phyloP scores from a whole-genome alignment of 2,113 vertebrate species.

The Todiramphus chloris region DNA sequence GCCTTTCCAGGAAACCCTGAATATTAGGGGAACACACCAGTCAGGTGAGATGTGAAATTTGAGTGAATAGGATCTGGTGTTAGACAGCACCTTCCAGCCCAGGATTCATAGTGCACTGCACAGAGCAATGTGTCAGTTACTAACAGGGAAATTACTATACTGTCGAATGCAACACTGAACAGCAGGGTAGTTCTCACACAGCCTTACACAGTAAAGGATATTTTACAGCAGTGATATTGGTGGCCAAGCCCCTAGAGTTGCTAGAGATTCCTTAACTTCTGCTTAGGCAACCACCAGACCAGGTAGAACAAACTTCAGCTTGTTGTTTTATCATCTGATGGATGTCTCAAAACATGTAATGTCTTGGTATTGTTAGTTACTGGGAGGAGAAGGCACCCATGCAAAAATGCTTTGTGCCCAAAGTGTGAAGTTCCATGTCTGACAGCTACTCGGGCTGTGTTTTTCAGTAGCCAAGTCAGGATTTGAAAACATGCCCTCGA shows the following conservation, averaged over 20 bases:
- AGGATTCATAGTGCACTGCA: neutral
- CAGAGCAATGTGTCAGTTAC: neutral
- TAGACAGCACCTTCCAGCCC: neutral
- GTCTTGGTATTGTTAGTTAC: neutral
- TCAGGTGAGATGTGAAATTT: constrained; percentile 31
- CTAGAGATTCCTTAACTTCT: neutral
- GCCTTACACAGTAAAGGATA: neutral
- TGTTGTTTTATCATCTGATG: neutral
- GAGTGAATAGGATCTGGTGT: constrained; percentile 23
- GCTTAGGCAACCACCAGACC: neutral
- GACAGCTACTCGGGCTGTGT: neutral
- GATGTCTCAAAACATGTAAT: neutral
- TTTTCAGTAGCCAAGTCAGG: neutral
- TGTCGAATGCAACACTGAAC: neutral
- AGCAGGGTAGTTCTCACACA: neutral
- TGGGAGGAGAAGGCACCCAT: neutral
- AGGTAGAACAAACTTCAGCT: neutral
- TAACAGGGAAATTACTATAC: neutral
- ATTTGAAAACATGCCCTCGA: neutral
- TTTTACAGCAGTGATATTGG: neutral
- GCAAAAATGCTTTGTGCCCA: neutral
- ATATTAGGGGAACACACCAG: neutral
- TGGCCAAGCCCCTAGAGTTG: neutral
- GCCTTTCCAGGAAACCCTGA: constrained; percentile 30
- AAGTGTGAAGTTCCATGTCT: neutral